Conservation (phyloP, 1,140 invertebrate genomes). For the Penaeus indicus region DNA sequence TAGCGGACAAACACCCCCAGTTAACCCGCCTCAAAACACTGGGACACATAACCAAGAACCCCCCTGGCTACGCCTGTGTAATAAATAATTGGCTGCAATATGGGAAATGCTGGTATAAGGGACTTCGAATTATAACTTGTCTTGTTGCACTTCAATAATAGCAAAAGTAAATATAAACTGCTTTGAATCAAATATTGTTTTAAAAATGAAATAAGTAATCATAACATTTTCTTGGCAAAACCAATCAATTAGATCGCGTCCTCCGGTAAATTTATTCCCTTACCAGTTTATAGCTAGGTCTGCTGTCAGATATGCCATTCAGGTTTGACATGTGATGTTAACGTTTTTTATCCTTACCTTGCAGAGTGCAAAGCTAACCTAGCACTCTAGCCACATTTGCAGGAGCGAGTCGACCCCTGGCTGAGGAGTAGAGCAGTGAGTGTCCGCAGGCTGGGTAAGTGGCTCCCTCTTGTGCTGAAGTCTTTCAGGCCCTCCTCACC, state of each 20-base stretch:
- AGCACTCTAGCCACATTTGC: slow-evolving; percentile 66
- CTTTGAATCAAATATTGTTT: not conserved
- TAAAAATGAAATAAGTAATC: slow-evolving; percentile 12
- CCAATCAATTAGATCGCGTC: not conserved
- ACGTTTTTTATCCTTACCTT: slow-evolving; percentile 60
- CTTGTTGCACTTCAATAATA: too few relatives aligned
- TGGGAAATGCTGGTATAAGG: not conserved
- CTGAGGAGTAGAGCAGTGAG: slow-evolving; percentile 59
- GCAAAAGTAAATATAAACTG: too few relatives aligned
- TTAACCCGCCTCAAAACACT: too few relatives aligned
- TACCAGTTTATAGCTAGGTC: slow-evolving; percentile 34
- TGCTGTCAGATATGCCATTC: slow-evolving; percentile 49
- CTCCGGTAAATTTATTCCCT: slow-evolving; percentile 59
- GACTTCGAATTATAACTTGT: not conserved
- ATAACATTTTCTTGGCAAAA: slow-evolving; percentile 14
- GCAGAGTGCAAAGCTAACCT: slow-evolving; percentile 66
- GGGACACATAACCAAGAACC: too few relatives aligned
- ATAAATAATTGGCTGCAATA: slow-evolving; percentile 26
- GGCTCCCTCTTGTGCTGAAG: slow-evolving; percentile 56
- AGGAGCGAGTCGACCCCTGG: slow-evolving; percentile 54
- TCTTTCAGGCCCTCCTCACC: slow-evolving; percentile 51
- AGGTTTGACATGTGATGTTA: slow-evolving; percentile 63
- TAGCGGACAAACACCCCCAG: too few relatives aligned
- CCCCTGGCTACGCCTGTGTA: slow-evolving; percentile 27
- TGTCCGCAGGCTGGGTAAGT: slow-evolving; percentile 56